phyloP scores from a whole-genome alignment of 1,140 invertebrate species.

The Lepeophtheirus salmonis region DNA sequence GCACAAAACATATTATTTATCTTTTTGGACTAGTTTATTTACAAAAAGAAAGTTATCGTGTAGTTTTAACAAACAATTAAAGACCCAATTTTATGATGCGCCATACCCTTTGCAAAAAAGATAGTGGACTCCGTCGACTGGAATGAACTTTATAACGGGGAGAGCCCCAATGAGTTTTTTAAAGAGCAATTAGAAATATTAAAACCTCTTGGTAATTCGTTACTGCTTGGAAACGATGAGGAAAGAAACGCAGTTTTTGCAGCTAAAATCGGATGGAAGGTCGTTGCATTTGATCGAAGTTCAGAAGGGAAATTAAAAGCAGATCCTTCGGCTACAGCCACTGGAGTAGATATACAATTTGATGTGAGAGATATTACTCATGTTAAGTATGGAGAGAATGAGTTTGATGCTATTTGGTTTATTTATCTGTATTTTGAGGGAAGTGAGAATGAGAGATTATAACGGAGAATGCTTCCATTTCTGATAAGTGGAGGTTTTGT shows the following conservation, averaged over 20 bases:
- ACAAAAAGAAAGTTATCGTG: no score
- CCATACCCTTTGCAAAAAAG: no score
- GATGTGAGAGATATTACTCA: not conserved
- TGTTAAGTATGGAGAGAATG: not conserved
- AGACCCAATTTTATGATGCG: no score
- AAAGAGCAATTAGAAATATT: not conserved
- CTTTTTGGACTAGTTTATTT: no score
- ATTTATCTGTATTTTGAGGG: not conserved
- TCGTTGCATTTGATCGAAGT: not conserved
- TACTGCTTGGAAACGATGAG: not conserved
- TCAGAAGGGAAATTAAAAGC: not conserved
- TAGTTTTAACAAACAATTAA: no score
- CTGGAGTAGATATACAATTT: not conserved
- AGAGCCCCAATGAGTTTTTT: not conserved
- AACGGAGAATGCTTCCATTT: not conserved
- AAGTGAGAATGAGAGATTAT: not conserved
- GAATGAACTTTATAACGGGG: no score
- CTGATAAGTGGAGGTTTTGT: not conserved
- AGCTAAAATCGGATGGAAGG: not conserved
- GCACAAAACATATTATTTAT: no score
- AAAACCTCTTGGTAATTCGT: not conserved
- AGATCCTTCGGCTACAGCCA: not conserved
- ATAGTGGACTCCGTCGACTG: no score
- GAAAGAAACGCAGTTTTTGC: not conserved
- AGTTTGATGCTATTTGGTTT: not conserved